phyloP scores from a whole-genome alignment of 2,888 invertebrate species.

The Luperina nickerlii region DNA sequence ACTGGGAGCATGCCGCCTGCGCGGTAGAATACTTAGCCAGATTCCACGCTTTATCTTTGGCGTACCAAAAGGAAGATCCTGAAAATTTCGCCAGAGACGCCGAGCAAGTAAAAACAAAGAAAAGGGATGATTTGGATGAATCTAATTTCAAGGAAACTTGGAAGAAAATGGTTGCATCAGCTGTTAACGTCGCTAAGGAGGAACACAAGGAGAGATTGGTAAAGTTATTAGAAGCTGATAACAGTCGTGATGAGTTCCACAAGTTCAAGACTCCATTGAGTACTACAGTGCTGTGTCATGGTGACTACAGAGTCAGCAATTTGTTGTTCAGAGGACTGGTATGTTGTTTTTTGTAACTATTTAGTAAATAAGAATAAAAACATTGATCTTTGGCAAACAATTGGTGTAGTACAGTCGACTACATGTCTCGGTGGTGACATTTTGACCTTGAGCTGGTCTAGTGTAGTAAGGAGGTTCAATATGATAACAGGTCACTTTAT shows the following conservation, averaged over 20 bases:
- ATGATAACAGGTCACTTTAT: not conserved
- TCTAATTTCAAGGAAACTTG: conserved; percentile 42
- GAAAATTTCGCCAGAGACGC: conserved; percentile 63
- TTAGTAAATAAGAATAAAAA: not conserved
- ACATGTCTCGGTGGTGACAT: too few species aligned
- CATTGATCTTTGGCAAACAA: not conserved
- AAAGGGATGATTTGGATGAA: conserved; percentile 21
- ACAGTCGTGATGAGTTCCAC: conserved; percentile 33
- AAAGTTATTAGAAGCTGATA: conserved; percentile 56
- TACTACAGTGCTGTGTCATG: conserved; percentile 70
- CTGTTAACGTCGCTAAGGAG: conserved; percentile 65
- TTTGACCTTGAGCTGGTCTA: not conserved
- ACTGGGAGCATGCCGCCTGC: conserved; percentile 74
- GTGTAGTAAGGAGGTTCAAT: not conserved
- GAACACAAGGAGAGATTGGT: conserved; percentile 65
- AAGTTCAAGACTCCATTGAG: conserved; percentile 67
- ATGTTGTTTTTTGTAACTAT: conserved; percentile 28
- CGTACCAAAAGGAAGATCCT: conserved; percentile 76
- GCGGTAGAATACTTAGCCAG: conserved; percentile 74
- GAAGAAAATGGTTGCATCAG: conserved; percentile 57
- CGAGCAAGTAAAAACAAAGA: conserved; percentile 54
- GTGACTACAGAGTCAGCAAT: conserved; percentile 75
- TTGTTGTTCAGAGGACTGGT: conserved; percentile 66
- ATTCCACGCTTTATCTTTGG: conserved; percentile 82
- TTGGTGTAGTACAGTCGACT: not conserved